Evolutionary conservation across 2,888 invertebrate species (phyloP), one percentile per base, ranked within the genome.

Genomic region (Amiota mariae): DNA sequence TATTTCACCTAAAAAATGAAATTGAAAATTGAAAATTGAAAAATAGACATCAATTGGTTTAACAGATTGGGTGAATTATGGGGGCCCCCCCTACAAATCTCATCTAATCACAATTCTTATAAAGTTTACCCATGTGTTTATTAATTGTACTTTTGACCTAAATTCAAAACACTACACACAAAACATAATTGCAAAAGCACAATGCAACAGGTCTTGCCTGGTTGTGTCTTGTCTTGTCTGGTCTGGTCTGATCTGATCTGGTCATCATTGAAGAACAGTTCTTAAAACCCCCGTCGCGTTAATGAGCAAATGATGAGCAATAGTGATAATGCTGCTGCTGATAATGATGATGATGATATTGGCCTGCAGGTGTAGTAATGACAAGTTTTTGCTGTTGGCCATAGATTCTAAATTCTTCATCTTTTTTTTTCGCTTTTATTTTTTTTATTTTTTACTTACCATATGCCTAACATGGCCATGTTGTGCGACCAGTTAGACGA

Each of bases 1-100:
- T 80, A 95, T 94, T 91, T 96, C 96, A 88, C 96, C 95, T 94
- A 89, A 87, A 48, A 66, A 48, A 12, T 12, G 15, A 12, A 11
- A 56, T 24, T 3, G 24, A 3, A 24, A 24, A 24, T 24, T n/a
- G n/a, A n/a, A n/a, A n/a, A n/a, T n/a, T n/a, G n/a, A 24, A 3
- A 24, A 24, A 24, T 24, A 24, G 24, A 2, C 8, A 36, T 36
- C 36, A 36, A 36, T 36, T 36, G 36, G 36, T 36, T 36, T 36
- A 36, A 36, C 36, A 24, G n/a, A n/a, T n/a, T n/a, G n/a, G n/a
- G n/a, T n/a, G n/a, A n/a, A 24, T 36, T 36, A 36, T 36, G 6
- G 36, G 36, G 36, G 36, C 6, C 36, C 36, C 6, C 36, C 36
- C 36, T 36, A 36, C 36, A 36, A 54, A 15, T 51, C 48, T 46